Evolutionary conservation across 2,888 invertebrate genomes (phyloP).

Genomic region (Patella ulyssiponensis): DNA sequence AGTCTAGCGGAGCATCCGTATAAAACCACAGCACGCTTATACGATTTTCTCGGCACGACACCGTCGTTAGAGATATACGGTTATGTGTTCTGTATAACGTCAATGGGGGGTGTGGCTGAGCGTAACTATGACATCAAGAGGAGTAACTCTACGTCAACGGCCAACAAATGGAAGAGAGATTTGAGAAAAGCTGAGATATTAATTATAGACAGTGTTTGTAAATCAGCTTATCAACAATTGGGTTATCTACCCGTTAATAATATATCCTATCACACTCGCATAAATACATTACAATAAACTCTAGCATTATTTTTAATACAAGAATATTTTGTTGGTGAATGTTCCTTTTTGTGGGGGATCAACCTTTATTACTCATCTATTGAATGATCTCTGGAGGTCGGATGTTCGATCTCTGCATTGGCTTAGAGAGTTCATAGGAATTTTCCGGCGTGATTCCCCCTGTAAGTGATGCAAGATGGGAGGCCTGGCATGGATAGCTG

Average conservation of each 20-base stretch:
- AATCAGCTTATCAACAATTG: not conserved
- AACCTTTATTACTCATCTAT: too few species aligned
- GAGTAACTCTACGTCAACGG: slow-evolving; percentile 17
- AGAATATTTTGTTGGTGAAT: too few species aligned
- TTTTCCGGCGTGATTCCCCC: too few species aligned
- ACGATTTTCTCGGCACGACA: not conserved
- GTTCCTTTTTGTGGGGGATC: too few species aligned
- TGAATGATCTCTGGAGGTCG: too few species aligned
- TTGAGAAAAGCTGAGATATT: not conserved
- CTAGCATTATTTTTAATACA: too few species aligned
- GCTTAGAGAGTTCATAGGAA: too few species aligned
- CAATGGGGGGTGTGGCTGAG: not conserved
- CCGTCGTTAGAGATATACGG: not conserved
- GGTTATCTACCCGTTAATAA: slow-evolving; percentile 14
- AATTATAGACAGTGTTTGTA: slow-evolving; percentile 12
- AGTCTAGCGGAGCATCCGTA: not conserved
- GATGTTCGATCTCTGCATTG: too few species aligned
- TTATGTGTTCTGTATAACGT: not conserved
- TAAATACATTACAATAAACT: too few species aligned
- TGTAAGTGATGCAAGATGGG: too few species aligned
- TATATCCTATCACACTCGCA: too few species aligned
- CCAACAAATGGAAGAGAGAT: slow-evolving; percentile 15
- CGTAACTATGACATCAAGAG: not conserved
- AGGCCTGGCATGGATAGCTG: too few species aligned
- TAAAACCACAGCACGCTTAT: not conserved